A percentile compares a stretch with the other conserved stretches of the same genome.
Evolutionary conservation across 2,888 invertebrate genomes (phyloP).

Genomic region (Microctonus aethiopoides): DNA sequence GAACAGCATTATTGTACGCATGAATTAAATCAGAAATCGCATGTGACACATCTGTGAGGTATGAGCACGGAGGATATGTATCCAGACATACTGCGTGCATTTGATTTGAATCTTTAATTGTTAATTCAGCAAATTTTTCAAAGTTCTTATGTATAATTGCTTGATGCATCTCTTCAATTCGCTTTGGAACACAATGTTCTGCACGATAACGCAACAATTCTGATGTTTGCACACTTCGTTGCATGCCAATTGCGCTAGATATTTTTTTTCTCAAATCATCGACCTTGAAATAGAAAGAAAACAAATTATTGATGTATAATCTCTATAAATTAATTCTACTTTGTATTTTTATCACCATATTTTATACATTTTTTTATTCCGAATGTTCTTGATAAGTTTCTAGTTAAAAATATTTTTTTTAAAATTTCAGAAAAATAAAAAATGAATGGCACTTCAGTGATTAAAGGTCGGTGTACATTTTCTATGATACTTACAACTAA

Average conservation of each 20-base stretch:
- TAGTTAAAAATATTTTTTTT: no score
- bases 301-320: neutral
- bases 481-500: conserved; percentile 76
- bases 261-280: conserved; percentile 85
- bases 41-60: conserved; percentile 91
- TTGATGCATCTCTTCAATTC: conserved; percentile 73
- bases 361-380: no score
- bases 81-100: conserved; percentile 95
- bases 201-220: conserved; percentile 82
- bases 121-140: conserved; percentile 86
- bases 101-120: conserved; percentile 98
- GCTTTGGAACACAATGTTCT: conserved; percentile 77
- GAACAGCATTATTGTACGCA: conserved; percentile 79
- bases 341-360: no score
- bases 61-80: conserved; percentile 92
- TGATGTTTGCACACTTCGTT: conserved; percentile 82
- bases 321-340: no score
- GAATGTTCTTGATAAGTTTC: no score
- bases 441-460: no score
- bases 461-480: neutral
- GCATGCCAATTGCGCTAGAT: conserved; percentile 92
- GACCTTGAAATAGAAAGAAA: conserved; percentile 60
- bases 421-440: no score
- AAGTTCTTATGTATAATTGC: conserved; percentile 82
- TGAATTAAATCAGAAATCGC: conserved; percentile 84